These are phyloP conservation scores for Drosophila prostipennis DNA, from an alignment of 2,888 invertebrate genomes.

Conservation along the genomic window DNA sequence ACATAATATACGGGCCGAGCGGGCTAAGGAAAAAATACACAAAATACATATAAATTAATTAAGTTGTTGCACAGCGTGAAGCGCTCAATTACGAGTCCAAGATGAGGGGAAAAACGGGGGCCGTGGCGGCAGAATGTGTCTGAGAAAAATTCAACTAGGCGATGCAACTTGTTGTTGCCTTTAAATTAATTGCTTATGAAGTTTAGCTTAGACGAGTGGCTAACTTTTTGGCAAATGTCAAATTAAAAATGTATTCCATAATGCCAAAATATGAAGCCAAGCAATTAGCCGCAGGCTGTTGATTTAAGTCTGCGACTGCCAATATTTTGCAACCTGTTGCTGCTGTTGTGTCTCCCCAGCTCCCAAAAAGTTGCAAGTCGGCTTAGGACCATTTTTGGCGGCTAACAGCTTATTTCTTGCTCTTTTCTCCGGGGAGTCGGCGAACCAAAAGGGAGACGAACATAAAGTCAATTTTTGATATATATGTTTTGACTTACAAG, in stretches of 20 bases:
- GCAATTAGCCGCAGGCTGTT: slow-evolving; percentile 66
- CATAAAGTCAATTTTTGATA: slow-evolving; percentile 20
- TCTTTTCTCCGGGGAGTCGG: slow-evolving; percentile 28
- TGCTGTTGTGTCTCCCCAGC: slow-evolving; percentile 38
- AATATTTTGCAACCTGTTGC: slow-evolving; percentile 74
- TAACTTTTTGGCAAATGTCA: slow-evolving; percentile 73
- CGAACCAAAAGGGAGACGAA: slow-evolving; percentile 31
- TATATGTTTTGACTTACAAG: slow-evolving; percentile 19
- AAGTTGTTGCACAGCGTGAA: slow-evolving; percentile 81
- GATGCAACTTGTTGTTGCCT: slow-evolving; percentile 62
- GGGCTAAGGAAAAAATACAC: slow-evolving; percentile 26
- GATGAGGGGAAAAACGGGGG: slow-evolving; percentile 10
- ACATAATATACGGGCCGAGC: slow-evolving; percentile 53
- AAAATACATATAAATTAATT: slow-evolving; percentile 69
- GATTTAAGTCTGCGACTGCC: slow-evolving; percentile 46
- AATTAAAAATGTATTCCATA: slow-evolving; percentile 80
- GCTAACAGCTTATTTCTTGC: slow-evolving; percentile 52
- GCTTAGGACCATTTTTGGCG: slow-evolving; percentile 64
- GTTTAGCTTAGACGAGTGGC: slow-evolving; percentile 69
- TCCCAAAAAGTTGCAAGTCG: slow-evolving; percentile 47
- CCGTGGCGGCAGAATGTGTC: slow-evolving; percentile 64
- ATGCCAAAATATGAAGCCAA: slow-evolving; percentile 61
- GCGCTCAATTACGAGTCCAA: slow-evolving; percentile 71
- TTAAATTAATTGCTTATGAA: slow-evolving; percentile 79
- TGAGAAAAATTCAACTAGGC: slow-evolving; percentile 79